These are phyloP conservation scores for Acanthacorydalis orientalis DNA, from an alignment of 2,888 invertebrate species.

Conservation along the genomic window DNA sequence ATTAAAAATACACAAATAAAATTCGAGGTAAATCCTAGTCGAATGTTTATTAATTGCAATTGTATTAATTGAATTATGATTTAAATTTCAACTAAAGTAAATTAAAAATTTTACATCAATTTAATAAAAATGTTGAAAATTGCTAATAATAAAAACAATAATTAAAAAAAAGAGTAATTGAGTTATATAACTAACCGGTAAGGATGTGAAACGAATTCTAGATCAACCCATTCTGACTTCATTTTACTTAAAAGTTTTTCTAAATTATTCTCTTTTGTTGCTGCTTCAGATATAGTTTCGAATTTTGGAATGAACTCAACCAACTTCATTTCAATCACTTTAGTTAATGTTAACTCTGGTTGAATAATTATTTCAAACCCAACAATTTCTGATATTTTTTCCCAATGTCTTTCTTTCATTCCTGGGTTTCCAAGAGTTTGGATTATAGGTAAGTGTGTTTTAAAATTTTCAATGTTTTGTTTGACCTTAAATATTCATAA, in stretches of 20 bases:
- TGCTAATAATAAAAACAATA: background rate
- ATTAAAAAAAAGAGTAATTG: background rate
- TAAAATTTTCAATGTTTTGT: slow-evolving; percentile 69
- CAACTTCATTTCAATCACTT: slow-evolving; percentile 78
- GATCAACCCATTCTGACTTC: slow-evolving; percentile 79
- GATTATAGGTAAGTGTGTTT: slow-evolving; percentile 78
- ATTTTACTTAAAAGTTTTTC: slow-evolving; percentile 80
- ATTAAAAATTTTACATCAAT: too few species aligned
- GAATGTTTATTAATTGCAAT: too few species aligned
- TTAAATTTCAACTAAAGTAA: background rate
- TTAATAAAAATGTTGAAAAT: background rate
- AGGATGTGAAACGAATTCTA: slow-evolving; percentile 51
- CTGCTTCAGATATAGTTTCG: slow-evolving; percentile 82
- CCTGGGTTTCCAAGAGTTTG: slow-evolving; percentile 89
- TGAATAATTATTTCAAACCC: slow-evolving; percentile 84
- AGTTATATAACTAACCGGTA: slow-evolving; percentile 38
- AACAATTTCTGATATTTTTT: slow-evolving; percentile 83
- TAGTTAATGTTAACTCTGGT: slow-evolving; percentile 62
- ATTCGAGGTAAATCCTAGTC: too few species aligned
- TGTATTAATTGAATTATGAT: background rate
- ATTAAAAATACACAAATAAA: too few species aligned
- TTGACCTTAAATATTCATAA: slow-evolving; percentile 23
- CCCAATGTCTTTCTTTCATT: slow-evolving; percentile 85
- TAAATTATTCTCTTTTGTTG: slow-evolving; percentile 87
- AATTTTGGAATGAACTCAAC: slow-evolving; percentile 80